Evolutionary conservation across 2,113 vertebrate genomes (phyloP).

Genomic region (Protomyctophum bolini): DNA sequence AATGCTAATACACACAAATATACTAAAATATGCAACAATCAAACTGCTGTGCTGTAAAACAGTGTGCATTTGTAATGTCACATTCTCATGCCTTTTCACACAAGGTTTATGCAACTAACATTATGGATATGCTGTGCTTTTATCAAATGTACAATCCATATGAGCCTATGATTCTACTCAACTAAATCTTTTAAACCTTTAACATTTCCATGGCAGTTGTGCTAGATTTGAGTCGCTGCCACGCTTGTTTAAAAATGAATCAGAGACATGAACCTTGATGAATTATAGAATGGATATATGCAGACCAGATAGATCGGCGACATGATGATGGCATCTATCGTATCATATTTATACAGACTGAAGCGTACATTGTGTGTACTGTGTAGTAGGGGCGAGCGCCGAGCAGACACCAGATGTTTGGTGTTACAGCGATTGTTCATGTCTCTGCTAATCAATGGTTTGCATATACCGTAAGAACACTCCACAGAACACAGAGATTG

Average conservation of each 20-base stretch:
- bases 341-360: background rate
- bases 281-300: constrained; percentile 1
- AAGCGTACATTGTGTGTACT: background rate
- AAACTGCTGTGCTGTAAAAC: too few relatives aligned
- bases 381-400: background rate
- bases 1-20: too few relatives aligned
- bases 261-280: constrained; percentile 3
- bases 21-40: too few relatives aligned
- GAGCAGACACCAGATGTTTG: background rate
- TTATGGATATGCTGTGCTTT: too few relatives aligned
- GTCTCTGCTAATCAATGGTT: background rate
- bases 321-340: constrained; percentile 11
- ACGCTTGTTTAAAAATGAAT: constrained; percentile 29
- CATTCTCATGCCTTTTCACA: too few relatives aligned
- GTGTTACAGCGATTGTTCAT: background rate
- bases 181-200: background rate
- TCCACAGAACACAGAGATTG: too few relatives aligned
- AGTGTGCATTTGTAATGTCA: too few relatives aligned
- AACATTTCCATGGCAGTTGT: constrained; percentile 4
- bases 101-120: too few relatives aligned
- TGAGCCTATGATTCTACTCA: background rate
- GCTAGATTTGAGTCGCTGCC: background rate
- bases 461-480: too few relatives aligned
- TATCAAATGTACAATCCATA: too few relatives aligned
- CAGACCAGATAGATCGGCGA: background rate